phyloP scores from a whole-genome alignment of 2,888 invertebrate genomes.

The Apotomis capreana region DNA sequence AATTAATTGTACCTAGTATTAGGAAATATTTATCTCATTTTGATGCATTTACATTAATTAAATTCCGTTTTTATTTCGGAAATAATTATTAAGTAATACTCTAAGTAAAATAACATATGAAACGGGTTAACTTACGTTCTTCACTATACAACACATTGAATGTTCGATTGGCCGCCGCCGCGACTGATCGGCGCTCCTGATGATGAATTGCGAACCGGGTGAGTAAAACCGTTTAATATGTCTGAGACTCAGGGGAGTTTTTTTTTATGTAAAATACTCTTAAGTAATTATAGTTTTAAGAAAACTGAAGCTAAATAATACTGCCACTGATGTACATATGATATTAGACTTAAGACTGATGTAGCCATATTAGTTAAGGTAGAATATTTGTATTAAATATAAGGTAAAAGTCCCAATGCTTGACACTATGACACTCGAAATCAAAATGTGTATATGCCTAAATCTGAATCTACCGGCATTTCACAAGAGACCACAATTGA shows the following conservation, averaged over 20 bases:
- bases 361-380: constrained; percentile 55
- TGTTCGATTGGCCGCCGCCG: no score
- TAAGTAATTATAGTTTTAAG: constrained; percentile 41
- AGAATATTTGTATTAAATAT: no score
- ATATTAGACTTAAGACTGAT: constrained; percentile 65
- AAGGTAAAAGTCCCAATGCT: background rate
- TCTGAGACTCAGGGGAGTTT: no score
- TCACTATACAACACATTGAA: no score
- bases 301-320: constrained; percentile 73
- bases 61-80: constrained; percentile 35
- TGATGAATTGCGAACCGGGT: no score
- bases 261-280: no score
- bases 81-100: constrained; percentile 42
- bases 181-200: no score
- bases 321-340: constrained; percentile 75
- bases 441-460: no score
- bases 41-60: constrained; percentile 61
- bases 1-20: constrained; percentile 27
- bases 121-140: no score
- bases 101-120: constrained; percentile 44
- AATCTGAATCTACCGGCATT: no score
- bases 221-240: no score
- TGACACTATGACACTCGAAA: background rate
- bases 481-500: no score
- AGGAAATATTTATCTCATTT: constrained; percentile 55